Evolutionary conservation across 2,888 invertebrate species (phyloP).

Genomic region (Nephrotoma appendiculata): DNA sequence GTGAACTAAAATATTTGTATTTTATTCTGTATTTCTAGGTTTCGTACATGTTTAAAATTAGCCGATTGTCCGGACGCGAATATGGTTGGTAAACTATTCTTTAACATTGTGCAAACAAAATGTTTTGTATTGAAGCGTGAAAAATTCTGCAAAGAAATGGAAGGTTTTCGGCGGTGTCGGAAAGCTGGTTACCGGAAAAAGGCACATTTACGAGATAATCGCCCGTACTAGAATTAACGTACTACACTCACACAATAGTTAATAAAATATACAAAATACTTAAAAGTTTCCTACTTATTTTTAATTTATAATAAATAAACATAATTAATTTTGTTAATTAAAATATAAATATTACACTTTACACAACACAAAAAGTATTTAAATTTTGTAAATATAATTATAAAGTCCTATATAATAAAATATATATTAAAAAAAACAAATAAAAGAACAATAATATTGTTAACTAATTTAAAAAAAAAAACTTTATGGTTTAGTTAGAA

Average conservation of each 20-base stretch:
- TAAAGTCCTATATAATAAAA: background rate
- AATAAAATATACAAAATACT: background rate
- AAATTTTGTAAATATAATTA: background rate
- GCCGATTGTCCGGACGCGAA: conserved; percentile 75
- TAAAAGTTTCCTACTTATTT: background rate
- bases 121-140: conserved; percentile 78
- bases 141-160: conserved; percentile 56
- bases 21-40: conserved; percentile 43
- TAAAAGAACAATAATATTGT: background rate
- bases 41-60: conserved; percentile 81
- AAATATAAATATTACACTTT: background rate
- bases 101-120: conserved; percentile 88
- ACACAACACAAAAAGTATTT: background rate
- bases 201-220: conserved; percentile 59
- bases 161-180: conserved; percentile 63
- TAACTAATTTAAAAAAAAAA: background rate
- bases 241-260: background rate
- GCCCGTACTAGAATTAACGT: conserved; percentile 21
- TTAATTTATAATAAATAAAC: background rate
- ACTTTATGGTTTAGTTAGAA: background rate
- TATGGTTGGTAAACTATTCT: conserved; percentile 83
- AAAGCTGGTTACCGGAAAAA: conserved; percentile 51
- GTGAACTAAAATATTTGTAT: conserved; percentile 13
- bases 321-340: background rate
- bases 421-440: background rate